Base-by-base conservation (phyloP, 1,140 invertebrate genomes). In the Brachionus rotundiformis region DNA sequence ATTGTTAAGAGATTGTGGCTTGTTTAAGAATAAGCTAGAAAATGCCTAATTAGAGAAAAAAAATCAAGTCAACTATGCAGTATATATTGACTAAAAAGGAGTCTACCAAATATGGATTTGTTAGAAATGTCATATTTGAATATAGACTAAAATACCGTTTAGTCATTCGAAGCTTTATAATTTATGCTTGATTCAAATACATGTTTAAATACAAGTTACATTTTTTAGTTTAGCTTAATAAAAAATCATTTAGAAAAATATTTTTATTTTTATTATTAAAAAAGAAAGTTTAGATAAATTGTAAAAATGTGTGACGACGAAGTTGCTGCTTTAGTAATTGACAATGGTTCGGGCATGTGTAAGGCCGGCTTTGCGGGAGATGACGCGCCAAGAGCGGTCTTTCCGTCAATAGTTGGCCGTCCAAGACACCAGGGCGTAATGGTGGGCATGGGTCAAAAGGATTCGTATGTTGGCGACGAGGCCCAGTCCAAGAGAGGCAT, bases 301-400 rank as follows among this genome's bases (percentile, higher is more conserved):
- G 33, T 1, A 7, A 94, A 90, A 86, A 94, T 94, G 93, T 93
- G 92, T 90, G 93, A 94, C 91, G 93, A 94, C 88, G 93, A 94
- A 88, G 92, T 93, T 89, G 92, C 92, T 84, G 92, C 93, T 84
- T 89, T 94, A 83, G 93, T 94, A 83, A 92, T 94, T 41, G 93
- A 94, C 89, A 94, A 94, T 90, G 93, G 93, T 84, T 93, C 92
- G 83, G 92, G 92, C 83, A 93, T 93, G 92, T 93, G 93, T 89
- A 93, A 94, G 86, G 93, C 93, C 86, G 93, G 93, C 83, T 94
- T 94, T 87, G 93, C 93, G 83, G 93, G 93, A 83, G 93, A 94
- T 88, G 93, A 94, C 89, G 93, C 93, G 75, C 93, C 93, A 47
- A 90, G 93, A 83, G 93, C 93, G 86, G 93, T 94, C 83, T 94